Evolutionary conservation across 2,888 invertebrate genomes (phyloP).

Genomic region (Smittia sp.): DNA sequence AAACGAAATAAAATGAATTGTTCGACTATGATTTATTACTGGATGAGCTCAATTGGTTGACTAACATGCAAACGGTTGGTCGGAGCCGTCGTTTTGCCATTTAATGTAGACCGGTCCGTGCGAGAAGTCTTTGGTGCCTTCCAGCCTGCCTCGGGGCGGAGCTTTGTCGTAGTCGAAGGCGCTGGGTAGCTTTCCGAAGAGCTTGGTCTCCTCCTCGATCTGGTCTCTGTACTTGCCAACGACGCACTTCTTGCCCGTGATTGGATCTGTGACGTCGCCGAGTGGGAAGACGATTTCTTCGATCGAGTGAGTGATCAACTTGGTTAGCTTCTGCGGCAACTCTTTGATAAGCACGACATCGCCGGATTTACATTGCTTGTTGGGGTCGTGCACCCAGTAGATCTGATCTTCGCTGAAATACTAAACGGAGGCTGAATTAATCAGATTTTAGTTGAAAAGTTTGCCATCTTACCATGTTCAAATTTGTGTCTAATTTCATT

Average conservation of each 20-base stretch:
- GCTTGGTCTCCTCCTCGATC: slow-evolving; percentile 62
- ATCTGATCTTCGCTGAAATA: slow-evolving; percentile 73
- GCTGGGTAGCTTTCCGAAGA: slow-evolving; percentile 67
- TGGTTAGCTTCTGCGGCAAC: slow-evolving; percentile 69
- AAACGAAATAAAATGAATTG: no score
- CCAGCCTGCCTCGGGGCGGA: slow-evolving; percentile 75
- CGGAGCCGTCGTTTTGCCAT: slow-evolving; percentile 73
- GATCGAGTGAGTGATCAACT: slow-evolving; percentile 75
- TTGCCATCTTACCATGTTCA: slow-evolving; percentile 66
- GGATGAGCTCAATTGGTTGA: not conserved
- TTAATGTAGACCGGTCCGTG: slow-evolving; percentile 73
- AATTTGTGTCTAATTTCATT: slow-evolving; percentile 70
- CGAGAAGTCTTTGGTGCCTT: slow-evolving; percentile 78
- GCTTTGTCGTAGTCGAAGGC: slow-evolving; percentile 75
- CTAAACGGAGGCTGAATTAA: slow-evolving; percentile 52
- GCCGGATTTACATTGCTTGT: slow-evolving; percentile 73
- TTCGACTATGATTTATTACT: no score
- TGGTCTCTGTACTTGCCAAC: slow-evolving; percentile 72
- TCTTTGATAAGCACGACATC: slow-evolving; percentile 78
- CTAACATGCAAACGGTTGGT: slow-evolving; percentile 64
- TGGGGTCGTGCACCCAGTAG: slow-evolving; percentile 75
- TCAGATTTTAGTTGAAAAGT: slow-evolving; percentile 25
- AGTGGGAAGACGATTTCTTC: slow-evolving; percentile 75
- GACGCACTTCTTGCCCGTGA: slow-evolving; percentile 76
- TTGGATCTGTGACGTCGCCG: slow-evolving; percentile 83